These are phyloP conservation scores for Heterotilapia buettikoferi DNA, from an alignment of 2,113 vertebrate species.

Conservation along the genomic window DNA sequence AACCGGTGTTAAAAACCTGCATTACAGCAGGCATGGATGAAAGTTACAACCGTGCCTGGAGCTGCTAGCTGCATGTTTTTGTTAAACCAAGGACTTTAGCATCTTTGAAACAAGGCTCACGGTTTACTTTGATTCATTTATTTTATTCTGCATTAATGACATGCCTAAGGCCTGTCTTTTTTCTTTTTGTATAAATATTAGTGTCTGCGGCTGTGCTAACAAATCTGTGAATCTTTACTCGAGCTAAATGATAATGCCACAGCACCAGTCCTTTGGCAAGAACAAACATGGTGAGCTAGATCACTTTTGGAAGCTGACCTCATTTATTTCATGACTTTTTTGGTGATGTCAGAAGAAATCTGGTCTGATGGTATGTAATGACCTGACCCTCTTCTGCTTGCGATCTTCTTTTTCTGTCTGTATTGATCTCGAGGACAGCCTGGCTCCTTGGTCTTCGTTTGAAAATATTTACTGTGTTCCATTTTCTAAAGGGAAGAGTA, in stretches of 20 bases:
- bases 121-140: neutral
- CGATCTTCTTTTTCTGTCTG: neutral
- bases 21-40: neutral
- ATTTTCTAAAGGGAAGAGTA: neutral
- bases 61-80: neutral
- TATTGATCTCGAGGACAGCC: neutral
- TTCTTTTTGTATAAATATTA: neutral
- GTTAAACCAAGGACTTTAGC: neutral
- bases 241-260: neutral
- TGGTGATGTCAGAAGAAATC: neutral
- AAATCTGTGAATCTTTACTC: neutral
- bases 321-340: neutral
- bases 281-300: neutral
- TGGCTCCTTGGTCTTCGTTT: neutral
- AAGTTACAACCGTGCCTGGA: neutral
- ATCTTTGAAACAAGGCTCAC: neutral
- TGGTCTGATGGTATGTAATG: neutral
- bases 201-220: neutral
- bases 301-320: fast-evolving
- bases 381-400: fast-evolving
- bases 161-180: neutral
- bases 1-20: neutral
- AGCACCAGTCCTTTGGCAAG: neutral
- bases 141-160: neutral
- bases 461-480: neutral